phyloP scores from a whole-genome alignment of 2,888 invertebrate species.

The Halictus ligatus region DNA sequence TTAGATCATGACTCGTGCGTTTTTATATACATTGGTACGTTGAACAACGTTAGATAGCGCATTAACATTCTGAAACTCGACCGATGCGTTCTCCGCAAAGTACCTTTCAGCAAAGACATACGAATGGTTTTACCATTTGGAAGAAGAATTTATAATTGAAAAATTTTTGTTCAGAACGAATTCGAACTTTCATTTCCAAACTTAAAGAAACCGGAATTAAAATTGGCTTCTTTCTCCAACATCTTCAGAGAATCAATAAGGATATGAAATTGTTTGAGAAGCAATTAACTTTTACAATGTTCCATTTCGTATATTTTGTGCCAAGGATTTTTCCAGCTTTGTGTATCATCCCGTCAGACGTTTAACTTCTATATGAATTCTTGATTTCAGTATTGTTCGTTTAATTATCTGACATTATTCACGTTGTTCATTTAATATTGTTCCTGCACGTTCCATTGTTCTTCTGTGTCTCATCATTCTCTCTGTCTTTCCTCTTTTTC shows the following conservation, averaged over 20 bases:
- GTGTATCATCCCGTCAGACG: neutral
- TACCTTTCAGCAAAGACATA: neutral
- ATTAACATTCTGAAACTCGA: neutral
- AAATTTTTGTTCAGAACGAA: too few species aligned
- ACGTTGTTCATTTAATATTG: conserved; percentile 7
- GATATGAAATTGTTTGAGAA: neutral
- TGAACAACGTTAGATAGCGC: neutral
- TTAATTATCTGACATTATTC: neutral
- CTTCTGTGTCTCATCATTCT: neutral
- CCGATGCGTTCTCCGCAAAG: neutral
- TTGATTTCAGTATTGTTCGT: neutral
- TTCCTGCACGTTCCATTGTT: conserved; percentile 13
- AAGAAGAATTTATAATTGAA: neutral
- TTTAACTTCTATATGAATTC: neutral
- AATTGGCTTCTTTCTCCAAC: neutral
- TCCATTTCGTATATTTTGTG: neutral
- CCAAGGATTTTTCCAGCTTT: neutral
- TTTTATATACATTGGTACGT: neutral
- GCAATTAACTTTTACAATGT: neutral
- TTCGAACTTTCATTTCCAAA: too few species aligned
- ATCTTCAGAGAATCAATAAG: neutral
- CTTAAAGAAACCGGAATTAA: neutral
- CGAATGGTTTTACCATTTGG: neutral
- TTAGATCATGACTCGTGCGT: neutral
- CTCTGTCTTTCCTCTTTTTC: conserved; percentile 4